Base-by-base conservation (phyloP, 2,113 vertebrate genomes). In the Labeo catla region DNA sequence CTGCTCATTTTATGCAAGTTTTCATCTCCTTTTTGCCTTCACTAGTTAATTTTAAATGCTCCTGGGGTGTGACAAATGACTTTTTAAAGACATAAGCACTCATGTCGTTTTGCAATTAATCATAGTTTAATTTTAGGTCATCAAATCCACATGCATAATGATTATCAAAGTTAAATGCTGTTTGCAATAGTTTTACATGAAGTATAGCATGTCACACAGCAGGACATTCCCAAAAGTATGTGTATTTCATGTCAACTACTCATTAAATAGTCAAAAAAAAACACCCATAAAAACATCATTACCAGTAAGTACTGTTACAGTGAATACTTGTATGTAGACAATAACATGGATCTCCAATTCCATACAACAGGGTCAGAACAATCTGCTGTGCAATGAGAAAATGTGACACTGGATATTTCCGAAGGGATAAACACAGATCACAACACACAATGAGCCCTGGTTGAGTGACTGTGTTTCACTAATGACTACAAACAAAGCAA, bases 391-490 rank as follows among this genome's bases (percentile, higher is more conserved):
- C 43, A 61, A 83, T 52, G 45, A 52, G 57, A 50, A 82, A 50
- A 50, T 34, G 63, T 49, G n/a, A 50, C 39, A 50, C 83, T 57
- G 11, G 63, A 84, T 47, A 79, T 70, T 77, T 47, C 43, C 81
- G n/a, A 63, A 61, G 34, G 10, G 47, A 84, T 78, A 63, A 59
- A 87, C 81, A 81, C 70, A 28, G 39, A 72, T 76, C 2, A 15
- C 10, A 34, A 8, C 54, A 34, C n/a, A 66, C 23, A 72, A 13
- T 74, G 23, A 65, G 12, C 15, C 43, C 36, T 39, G 65, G 49
- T 19, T 36, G 68, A 81, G 16, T 43, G 68, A 45, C 19, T 28
- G 21, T 15, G 74, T 76, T 61, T 47, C n/a, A 83, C n/a, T 76
- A 63, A 84, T 47, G 43, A 50, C 47, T 19, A 45, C 49, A 65